Percentiles rank a stretch among this genome's conserved stretches.
phyloP scores from a whole-genome alignment of 2,113 vertebrate species.

The Ammodytes marinus region DNA sequence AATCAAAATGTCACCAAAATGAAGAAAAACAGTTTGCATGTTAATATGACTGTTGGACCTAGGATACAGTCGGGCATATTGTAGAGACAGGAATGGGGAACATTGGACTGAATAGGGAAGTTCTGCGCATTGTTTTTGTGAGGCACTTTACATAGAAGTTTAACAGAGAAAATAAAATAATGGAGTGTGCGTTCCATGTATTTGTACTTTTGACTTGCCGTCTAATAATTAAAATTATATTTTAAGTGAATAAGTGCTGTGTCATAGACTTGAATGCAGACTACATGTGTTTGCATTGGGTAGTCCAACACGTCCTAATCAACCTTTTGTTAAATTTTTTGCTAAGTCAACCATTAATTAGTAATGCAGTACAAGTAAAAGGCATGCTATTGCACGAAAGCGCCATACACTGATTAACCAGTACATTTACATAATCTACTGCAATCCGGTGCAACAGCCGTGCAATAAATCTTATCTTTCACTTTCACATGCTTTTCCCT shows the following conservation, averaged over 20 bases:
- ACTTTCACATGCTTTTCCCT: no score
- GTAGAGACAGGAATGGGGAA: neutral
- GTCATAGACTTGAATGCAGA: neutral
- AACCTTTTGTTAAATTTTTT: neutral
- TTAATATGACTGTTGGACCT: neutral
- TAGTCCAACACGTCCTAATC: neutral
- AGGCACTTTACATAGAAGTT: neutral
- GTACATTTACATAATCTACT: neutral
- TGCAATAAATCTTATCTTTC: neutral
- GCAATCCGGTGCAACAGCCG: neutral
- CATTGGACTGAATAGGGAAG: neutral
- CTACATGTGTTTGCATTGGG: neutral
- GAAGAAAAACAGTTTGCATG: neutral
- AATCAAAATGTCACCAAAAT: neutral
- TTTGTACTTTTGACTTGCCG: neutral
- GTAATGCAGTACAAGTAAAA: neutral
- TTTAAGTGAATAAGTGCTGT: neutral
- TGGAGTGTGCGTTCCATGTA: neutral
- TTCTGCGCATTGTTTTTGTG: neutral
- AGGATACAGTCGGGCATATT: neutral
- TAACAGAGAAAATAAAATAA: neutral
- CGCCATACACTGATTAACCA: conserved; percentile 18
- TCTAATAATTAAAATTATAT: neutral
- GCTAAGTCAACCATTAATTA: conserved; percentile 13
- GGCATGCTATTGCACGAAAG: neutral